Evolutionary conservation across 2,888 invertebrate species (phyloP).

Genomic region (Drosophila formosana): DNA sequence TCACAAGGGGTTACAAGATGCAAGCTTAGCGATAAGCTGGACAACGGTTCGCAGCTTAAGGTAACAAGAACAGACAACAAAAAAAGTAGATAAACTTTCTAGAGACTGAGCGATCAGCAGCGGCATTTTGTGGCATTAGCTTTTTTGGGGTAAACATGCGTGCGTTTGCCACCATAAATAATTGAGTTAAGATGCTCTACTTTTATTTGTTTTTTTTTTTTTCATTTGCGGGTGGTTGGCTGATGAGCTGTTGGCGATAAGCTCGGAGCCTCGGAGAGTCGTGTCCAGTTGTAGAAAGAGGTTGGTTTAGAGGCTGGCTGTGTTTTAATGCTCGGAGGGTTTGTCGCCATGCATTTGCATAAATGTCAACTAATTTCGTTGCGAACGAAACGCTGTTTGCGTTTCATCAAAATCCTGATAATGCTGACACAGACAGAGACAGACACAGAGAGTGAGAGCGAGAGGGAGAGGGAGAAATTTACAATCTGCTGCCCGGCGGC

Average conservation of each 20-base stretch:
- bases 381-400: slow-evolving; percentile 63
- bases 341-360: slow-evolving; percentile 74
- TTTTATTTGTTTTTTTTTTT: no score
- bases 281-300: background rate
- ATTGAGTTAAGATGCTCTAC: slow-evolving; percentile 1
- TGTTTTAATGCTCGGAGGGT: background rate
- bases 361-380: slow-evolving; percentile 77
- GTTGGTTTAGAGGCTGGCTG: background rate
- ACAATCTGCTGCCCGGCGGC: background rate
- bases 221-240: no score
- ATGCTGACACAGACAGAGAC: slow-evolving; percentile 38
- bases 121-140: background rate
- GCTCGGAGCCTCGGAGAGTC: background rate
- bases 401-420: slow-evolving; percentile 77
- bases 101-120: background rate
- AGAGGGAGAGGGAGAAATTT: background rate
- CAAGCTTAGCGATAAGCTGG: slow-evolving; percentile 51
- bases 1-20: slow-evolving; percentile 55
- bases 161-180: slow-evolving; percentile 2
- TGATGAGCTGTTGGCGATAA: slow-evolving; percentile 7
- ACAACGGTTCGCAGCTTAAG: background rate
- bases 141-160: background rate
- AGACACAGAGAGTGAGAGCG: background rate
- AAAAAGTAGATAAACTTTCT: background rate
- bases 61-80: background rate